Percentiles rank a stretch among this genome's conserved stretches.
These are phyloP conservation scores for Drosophila gaucha DNA, from an alignment of 2,888 invertebrate genomes.

Conservation along the genomic window DNA sequence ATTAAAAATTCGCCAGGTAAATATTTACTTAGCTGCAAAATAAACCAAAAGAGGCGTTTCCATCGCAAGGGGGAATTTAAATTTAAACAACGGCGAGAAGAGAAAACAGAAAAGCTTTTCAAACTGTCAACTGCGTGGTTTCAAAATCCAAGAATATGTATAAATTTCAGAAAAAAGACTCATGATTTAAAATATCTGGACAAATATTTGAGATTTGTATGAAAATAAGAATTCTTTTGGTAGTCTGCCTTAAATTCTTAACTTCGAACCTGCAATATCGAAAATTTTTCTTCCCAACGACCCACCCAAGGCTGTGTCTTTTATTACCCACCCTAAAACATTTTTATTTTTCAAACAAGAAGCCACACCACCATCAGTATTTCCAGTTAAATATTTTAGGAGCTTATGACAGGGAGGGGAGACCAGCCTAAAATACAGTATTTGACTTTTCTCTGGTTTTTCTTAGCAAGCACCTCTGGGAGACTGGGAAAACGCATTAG, in stretches of 20 bases:
- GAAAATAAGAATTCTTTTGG: not conserved
- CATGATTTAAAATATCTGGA: not conserved
- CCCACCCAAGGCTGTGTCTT: not conserved
- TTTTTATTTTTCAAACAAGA: constrained; percentile 19
- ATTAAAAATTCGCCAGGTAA: constrained; percentile 48
- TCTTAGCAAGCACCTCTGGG: constrained; percentile 32
- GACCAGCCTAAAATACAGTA: not conserved
- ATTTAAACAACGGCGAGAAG: constrained; percentile 15
- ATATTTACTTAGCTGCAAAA: constrained; percentile 38
- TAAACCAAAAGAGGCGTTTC: not conserved
- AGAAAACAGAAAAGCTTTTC: not conserved
- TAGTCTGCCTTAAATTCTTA: not conserved
- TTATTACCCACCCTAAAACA: constrained; percentile 10
- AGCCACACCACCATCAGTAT: constrained; percentile 26
- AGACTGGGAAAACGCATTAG: constrained; percentile 37
- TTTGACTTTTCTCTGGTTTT: constrained; percentile 22
- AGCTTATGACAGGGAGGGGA: not conserved
- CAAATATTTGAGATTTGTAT: not conserved
- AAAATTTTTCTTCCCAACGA: not conserved
- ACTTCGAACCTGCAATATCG: constrained; percentile 2
- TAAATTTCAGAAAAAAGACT: not conserved
- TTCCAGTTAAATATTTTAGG: constrained; percentile 7
- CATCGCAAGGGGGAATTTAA: constrained; percentile 2
- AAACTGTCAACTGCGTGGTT: constrained; percentile 1
- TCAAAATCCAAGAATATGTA: not conserved